Evolutionary conservation across 2,113 vertebrate genomes (phyloP).

Genomic region (Proteles cristata): DNA sequence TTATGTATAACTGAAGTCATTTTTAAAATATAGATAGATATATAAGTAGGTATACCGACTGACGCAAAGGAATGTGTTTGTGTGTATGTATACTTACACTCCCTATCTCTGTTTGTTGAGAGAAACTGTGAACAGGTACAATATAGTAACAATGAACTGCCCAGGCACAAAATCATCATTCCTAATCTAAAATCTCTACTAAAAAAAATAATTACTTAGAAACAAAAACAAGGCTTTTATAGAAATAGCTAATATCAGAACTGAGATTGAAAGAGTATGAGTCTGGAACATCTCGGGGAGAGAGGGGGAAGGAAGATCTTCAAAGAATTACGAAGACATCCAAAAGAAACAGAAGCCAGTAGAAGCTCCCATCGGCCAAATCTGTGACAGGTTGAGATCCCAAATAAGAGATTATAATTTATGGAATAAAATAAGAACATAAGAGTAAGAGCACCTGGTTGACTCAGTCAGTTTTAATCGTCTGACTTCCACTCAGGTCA

Average conservation of each 20-base stretch:
- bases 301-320: background rate
- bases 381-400: background rate
- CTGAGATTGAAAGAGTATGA: background rate
- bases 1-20: background rate
- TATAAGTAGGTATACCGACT: background rate
- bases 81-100: background rate
- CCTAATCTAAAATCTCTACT: background rate
- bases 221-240: background rate
- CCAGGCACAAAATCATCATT: background rate
- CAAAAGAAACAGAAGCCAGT: background rate
- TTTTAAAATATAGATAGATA: background rate
- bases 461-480: no score
- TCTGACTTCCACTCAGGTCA: no score
- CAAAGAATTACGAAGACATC: background rate
- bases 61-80: background rate
- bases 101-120: background rate
- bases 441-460: background rate
- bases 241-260: background rate
- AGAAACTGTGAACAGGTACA: background rate
- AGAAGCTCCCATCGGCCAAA: background rate
- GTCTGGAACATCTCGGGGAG: no score
- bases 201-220: background rate
- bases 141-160: background rate
- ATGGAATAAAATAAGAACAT: background rate
- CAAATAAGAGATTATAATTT: background rate